Conservation (phyloP, 2,888 invertebrate genomes). For the Heliconius ismenius region DNA sequence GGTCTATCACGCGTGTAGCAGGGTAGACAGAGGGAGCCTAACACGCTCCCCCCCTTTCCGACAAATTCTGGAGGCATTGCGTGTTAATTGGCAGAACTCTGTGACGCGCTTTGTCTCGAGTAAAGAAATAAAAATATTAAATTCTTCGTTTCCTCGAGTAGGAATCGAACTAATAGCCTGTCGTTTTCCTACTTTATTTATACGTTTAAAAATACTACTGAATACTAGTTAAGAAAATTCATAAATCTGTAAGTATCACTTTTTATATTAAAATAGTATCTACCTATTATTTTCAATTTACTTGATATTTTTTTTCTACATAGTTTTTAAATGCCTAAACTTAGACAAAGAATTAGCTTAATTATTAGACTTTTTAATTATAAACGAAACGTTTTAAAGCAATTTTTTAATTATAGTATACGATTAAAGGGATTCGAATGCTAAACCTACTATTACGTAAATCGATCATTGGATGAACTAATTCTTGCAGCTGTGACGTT, state of each 20-base stretch:
- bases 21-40: too few relatives aligned
- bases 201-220: neutral
- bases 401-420: neutral
- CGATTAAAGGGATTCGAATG: neutral
- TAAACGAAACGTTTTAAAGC: neutral
- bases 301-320: neutral
- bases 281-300: neutral
- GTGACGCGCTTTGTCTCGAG: too few relatives aligned
- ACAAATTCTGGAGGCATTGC: too few relatives aligned
- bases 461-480: slow-evolving; percentile 22
- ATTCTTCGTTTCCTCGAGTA: too few relatives aligned
- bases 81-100: too few relatives aligned
- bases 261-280: neutral
- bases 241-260: neutral
- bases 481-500: slow-evolving; percentile 22
- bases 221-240: neutral
- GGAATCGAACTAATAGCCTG: too few relatives aligned
- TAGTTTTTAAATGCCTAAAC: neutral
- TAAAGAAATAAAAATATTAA: too few relatives aligned
- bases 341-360: neutral
- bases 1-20: neutral
- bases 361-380: neutral
- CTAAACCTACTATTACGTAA: neutral
- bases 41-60: too few relatives aligned
- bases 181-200: too few relatives aligned